These are phyloP conservation scores for Morus bassanus DNA, from an alignment of 2,797 vertebrate genomes.

Conservation along the genomic window DNA sequence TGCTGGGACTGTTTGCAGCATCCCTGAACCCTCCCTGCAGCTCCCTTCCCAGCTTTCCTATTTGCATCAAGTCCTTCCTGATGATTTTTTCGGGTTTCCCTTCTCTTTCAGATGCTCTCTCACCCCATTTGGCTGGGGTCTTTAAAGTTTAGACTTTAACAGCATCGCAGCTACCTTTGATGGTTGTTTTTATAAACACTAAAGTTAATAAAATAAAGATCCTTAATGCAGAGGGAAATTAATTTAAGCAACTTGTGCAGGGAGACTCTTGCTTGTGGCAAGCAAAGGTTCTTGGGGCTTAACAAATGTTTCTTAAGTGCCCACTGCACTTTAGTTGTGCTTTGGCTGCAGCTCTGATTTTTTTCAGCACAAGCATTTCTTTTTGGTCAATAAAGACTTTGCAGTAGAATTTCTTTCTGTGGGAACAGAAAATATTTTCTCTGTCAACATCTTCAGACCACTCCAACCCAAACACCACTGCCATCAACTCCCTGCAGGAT, in stretches of 20 bases:
- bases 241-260: neutral
- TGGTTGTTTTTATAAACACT: neutral
- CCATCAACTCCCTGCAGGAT: neutral
- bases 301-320: neutral
- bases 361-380: neutral
- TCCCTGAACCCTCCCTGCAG: neutral
- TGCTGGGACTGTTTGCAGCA: too few relatives aligned
- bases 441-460: neutral
- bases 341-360: neutral
- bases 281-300: neutral
- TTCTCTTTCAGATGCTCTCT: neutral
- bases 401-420: neutral
- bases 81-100: neutral
- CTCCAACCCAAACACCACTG: neutral
- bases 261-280: neutral
- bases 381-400: neutral
- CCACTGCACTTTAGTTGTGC: neutral
- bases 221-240: neutral
- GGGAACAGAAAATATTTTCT: slow-evolving; percentile 25
- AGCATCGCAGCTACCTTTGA: neutral
- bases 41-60: neutral
- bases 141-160: neutral
- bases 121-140: neutral
- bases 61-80: neutral
- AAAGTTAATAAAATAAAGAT: neutral